Evolutionary conservation across 2,113 vertebrate genomes (phyloP).

Genomic region (Galbula dea): DNA sequence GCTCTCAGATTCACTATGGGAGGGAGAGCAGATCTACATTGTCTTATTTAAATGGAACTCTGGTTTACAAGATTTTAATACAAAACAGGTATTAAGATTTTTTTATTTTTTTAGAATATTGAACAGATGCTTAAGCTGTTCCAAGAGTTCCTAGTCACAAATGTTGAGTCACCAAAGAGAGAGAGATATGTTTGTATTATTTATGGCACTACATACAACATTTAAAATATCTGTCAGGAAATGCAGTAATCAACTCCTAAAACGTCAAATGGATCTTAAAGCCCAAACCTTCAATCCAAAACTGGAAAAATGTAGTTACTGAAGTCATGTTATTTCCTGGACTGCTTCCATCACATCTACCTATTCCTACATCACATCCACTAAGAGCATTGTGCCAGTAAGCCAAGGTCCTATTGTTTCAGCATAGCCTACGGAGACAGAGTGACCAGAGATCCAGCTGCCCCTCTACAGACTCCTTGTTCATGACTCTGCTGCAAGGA

Average conservation of each 20-base stretch:
- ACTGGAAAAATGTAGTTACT: fast-evolving
- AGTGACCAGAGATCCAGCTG: neutral
- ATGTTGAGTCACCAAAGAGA: slow-evolving; percentile 9
- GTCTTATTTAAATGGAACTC: neutral
- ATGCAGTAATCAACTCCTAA: neutral
- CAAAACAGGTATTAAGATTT: neutral
- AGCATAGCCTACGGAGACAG: neutral
- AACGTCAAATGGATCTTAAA: neutral
- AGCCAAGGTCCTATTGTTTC: neutral
- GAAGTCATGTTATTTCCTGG: neutral
- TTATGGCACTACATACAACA: neutral
- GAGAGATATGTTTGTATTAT: neutral
- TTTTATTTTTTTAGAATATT: neutral
- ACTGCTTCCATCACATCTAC: neutral
- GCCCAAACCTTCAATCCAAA: neutral
- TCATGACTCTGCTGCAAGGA: neutral
- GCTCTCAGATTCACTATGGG: neutral
- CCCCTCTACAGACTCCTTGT: neutral
- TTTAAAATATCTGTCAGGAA: neutral
- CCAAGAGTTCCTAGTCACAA: slow-evolving; percentile 27
- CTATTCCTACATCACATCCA: neutral
- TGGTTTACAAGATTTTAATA: slow-evolving; percentile 1
- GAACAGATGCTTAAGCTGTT: slow-evolving; percentile 47
- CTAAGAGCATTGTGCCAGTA: neutral
- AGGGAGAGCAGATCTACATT: neutral